Evolutionary conservation across 1,140 invertebrate species (phyloP).

Genomic region (Megalopta genalis): DNA sequence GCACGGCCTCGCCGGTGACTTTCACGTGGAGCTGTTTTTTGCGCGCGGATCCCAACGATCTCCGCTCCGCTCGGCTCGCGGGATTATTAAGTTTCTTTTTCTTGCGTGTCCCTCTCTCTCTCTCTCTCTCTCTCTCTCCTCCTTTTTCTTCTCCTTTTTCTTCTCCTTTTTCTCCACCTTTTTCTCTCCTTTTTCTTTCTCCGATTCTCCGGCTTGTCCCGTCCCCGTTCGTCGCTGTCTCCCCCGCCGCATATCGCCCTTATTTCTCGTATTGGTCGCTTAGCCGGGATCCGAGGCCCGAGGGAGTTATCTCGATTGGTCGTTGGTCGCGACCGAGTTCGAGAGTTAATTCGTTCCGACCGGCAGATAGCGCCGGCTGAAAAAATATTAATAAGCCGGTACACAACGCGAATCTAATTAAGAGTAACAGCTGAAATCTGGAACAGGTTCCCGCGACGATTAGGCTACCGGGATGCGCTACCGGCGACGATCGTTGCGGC

Average conservation of each 20-base stretch:
- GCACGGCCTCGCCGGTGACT: background rate
- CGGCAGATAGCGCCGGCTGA: slow-evolving; percentile 5
- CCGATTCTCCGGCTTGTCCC: no score
- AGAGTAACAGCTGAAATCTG: slow-evolving; percentile 26
- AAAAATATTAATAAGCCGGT: slow-evolving; percentile 36
- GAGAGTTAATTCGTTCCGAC: slow-evolving; percentile 28
- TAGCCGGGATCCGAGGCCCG: background rate
- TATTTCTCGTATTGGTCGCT: background rate
- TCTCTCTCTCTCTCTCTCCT: background rate
- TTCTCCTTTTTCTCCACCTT: no score
- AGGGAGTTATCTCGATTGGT: slow-evolving; percentile 35
- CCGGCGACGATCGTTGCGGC: background rate
- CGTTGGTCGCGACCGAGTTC: slow-evolving; percentile 40
- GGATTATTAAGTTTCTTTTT: background rate
- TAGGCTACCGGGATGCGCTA: slow-evolving; percentile 28
- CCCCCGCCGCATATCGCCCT: background rate
- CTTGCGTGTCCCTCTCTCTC: background rate
- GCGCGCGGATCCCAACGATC: background rate
- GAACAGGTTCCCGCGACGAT: slow-evolving; percentile 31
- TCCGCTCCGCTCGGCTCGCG: background rate
- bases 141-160: background rate
- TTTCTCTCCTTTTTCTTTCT: background rate
- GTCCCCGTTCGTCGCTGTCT: background rate
- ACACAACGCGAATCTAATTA: slow-evolving; percentile 38
- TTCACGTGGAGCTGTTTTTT: slow-evolving; percentile 25